A percentile compares a stretch with the other conserved stretches of the same genome.
Conservation (phyloP, 2,797 vertebrate genomes). For the Oceanodroma leucorhoa region DNA sequence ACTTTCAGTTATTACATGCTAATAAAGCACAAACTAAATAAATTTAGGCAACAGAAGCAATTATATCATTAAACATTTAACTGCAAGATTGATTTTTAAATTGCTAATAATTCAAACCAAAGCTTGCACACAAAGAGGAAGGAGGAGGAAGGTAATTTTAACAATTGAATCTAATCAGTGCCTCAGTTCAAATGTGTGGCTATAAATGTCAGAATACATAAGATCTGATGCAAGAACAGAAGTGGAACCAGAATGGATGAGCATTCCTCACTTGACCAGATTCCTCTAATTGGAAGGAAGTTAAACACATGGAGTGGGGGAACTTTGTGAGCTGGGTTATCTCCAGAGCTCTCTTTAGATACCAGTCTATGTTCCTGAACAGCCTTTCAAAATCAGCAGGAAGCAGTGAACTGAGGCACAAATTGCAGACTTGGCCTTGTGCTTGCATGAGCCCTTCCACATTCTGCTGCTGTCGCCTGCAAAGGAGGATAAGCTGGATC, state of each 20-base stretch:
- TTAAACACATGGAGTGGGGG: neutral
- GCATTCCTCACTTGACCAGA: slow-evolving; percentile 47
- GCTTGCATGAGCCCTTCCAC: neutral
- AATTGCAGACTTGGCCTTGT: neutral
- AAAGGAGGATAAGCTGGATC: neutral
- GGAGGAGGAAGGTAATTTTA: slow-evolving; percentile 28
- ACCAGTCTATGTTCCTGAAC: neutral
- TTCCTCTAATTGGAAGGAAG: slow-evolving; percentile 22
- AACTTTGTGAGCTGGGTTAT: neutral
- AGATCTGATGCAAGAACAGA: slow-evolving; percentile 11
- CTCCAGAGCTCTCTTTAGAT: neutral
- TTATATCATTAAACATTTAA: slow-evolving; percentile 55
- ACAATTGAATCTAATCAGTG: slow-evolving; percentile 36
- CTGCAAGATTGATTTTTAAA: slow-evolving; percentile 43
- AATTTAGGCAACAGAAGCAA: slow-evolving; percentile 23
- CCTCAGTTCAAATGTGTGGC: neutral
- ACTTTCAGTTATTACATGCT: slow-evolving; percentile 30
- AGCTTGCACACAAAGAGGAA: neutral
- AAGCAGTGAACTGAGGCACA: neutral
- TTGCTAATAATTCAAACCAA: slow-evolving; percentile 36
- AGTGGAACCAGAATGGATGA: slow-evolving; percentile 42
- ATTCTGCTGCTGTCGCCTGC: neutral
- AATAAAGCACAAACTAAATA: slow-evolving; percentile 52
- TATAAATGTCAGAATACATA: slow-evolving; percentile 16
- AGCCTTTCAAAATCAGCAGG: neutral